These are phyloP conservation scores for Carcinoscorpius rotundicauda DNA, from an alignment of 1,140 invertebrate species.

Conservation along the genomic window DNA sequence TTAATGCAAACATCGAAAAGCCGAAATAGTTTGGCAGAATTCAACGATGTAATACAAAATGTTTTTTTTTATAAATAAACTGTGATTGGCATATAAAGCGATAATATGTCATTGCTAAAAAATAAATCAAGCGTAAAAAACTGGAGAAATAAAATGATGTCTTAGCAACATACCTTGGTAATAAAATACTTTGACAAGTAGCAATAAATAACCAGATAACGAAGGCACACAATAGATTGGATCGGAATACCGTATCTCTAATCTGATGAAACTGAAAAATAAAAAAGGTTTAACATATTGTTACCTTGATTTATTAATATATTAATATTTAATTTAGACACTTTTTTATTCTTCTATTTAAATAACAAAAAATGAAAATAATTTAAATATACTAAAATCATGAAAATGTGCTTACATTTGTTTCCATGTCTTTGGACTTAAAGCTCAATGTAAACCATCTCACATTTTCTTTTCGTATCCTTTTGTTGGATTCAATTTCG, in stretches of 20 bases:
- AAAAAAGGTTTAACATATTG: neutral
- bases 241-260: slow-evolving; percentile 57
- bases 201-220: slow-evolving; percentile 82
- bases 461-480: slow-evolving; percentile 76
- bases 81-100: too few relatives aligned
- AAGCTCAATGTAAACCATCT: slow-evolving; percentile 75
- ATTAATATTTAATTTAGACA: neutral
- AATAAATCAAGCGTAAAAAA: too few relatives aligned
- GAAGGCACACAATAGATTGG: slow-evolving; percentile 82
- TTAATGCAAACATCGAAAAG: too few relatives aligned
- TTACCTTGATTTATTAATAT: too few relatives aligned
- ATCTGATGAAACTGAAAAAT: slow-evolving; percentile 59
- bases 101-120: too few relatives aligned
- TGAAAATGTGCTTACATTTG: slow-evolving; percentile 40
- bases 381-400: slow-evolving; percentile 5
- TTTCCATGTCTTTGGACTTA: slow-evolving; percentile 54
- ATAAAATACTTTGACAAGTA: slow-evolving; percentile 59
- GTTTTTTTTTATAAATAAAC: too few relatives aligned
- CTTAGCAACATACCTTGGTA: slow-evolving; percentile 49
- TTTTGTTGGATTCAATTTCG: slow-evolving; percentile 83
- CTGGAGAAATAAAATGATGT: neutral
- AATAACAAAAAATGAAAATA: slow-evolving; percentile 7
- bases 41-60: too few relatives aligned
- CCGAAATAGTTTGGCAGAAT: too few relatives aligned
- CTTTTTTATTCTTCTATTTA: neutral